Percentiles rank a stretch among this genome's conserved stretches.
These are phyloP conservation scores for Drosophila helvetica DNA, from an alignment of 2,888 invertebrate genomes.

Conservation along the genomic window DNA sequence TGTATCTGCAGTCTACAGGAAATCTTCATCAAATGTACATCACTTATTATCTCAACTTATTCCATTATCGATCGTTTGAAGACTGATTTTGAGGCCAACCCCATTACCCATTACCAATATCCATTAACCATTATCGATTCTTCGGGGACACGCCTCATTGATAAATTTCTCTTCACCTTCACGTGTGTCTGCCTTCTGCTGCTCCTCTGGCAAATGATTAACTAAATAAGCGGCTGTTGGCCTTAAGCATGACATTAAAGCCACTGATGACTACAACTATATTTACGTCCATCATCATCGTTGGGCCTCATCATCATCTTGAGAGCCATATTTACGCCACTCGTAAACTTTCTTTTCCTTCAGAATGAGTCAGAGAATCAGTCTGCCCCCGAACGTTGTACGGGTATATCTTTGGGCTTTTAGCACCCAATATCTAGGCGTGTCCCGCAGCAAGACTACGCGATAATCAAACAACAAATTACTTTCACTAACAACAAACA, in stretches of 20 bases:
- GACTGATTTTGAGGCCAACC: conserved; percentile 11
- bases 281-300: conserved; percentile 35
- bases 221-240: conserved; percentile 53
- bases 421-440: conserved; percentile 47
- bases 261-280: conserved; percentile 48
- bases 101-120: background rate
- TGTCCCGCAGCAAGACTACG: conserved; percentile 13
- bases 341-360: conserved; percentile 60
- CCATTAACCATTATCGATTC: conserved; percentile 14
- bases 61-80: background rate
- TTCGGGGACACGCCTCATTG: conserved; percentile 28
- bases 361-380: conserved; percentile 53
- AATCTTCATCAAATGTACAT: background rate
- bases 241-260: conserved; percentile 34
- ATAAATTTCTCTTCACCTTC: conserved; percentile 42
- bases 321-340: conserved; percentile 52
- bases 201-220: conserved; percentile 56
- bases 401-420: conserved; percentile 24
- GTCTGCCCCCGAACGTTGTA: conserved; percentile 17
- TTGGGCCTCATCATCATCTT: conserved; percentile 16
- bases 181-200: background rate
- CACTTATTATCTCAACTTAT: background rate
- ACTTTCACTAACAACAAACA: conserved; percentile 65
- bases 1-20: background rate
- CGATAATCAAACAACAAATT: conserved; percentile 51